These are phyloP conservation scores for Acanthurus leucopareius DNA, from an alignment of 2,797 vertebrate species.

Conservation along the genomic window DNA sequence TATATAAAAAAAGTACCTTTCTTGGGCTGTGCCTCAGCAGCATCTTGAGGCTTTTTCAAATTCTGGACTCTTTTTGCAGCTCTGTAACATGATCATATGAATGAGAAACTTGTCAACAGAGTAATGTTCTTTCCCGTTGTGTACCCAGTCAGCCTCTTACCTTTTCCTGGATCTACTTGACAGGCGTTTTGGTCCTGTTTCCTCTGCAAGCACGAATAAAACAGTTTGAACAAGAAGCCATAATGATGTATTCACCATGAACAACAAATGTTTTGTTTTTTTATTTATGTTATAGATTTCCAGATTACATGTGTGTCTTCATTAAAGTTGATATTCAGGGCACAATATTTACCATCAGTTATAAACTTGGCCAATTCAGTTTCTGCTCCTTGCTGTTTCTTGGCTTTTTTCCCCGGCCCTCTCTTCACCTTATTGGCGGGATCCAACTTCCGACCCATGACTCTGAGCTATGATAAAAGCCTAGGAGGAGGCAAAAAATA, in stretches of 20 bases:
- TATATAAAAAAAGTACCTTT: conserved; percentile 74
- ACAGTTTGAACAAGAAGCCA: neutral
- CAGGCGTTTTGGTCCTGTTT: conserved; percentile 84
- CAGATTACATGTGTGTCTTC: conserved; percentile 2
- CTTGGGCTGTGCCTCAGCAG: conserved; percentile 60
- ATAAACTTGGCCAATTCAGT: conserved; percentile 91
- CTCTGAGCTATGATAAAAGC: conserved; percentile 48
- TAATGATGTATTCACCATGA: neutral
- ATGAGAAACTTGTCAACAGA: conserved; percentile 19
- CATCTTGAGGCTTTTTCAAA: conserved; percentile 65
- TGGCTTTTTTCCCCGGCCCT: conserved; percentile 93
- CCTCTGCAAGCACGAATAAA: conserved; percentile 74
- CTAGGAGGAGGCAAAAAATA: conserved; percentile 35
- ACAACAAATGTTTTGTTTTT: neutral
- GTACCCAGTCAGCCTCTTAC: conserved; percentile 74
- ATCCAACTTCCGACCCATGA: conserved; percentile 95
- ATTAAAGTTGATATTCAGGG: neutral
- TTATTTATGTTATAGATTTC: neutral
- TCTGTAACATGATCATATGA: conserved; percentile 66
- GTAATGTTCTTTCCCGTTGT: neutral
- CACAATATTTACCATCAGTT: conserved; percentile 82
- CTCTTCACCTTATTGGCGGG: conserved; percentile 89
- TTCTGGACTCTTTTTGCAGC: conserved; percentile 81
- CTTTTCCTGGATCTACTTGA: conserved; percentile 91
- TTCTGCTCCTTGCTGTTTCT: conserved; percentile 94